Evolutionary conservation across 2,888 invertebrate species (phyloP).

Genomic region (Venustoraphidia nigricollis): DNA sequence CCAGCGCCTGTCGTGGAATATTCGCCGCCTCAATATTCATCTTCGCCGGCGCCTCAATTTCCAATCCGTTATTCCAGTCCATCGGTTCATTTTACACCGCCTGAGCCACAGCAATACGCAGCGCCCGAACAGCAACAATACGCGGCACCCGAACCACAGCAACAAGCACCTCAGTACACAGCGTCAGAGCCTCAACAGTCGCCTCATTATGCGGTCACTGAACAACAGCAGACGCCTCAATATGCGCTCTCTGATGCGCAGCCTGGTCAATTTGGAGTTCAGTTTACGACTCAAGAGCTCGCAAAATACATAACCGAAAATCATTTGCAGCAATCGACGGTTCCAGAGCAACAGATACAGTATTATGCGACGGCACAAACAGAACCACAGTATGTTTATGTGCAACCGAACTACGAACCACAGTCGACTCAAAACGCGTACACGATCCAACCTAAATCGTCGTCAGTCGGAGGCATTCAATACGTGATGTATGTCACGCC

Average conservation of each 20-base stretch:
- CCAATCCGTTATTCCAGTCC: no score
- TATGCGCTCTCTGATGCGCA: no score
- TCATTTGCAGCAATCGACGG: constrained; percentile 11
- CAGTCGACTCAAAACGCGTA: not conserved
- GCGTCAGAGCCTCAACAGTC: constrained; percentile 12
- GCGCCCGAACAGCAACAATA: constrained; percentile 18
- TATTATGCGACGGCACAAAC: constrained; percentile 20
- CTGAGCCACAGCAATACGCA: constrained; percentile 22
- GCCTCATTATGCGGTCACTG: not conserved
- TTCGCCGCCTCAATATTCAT: not conserved
- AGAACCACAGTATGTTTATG: constrained; percentile 19
- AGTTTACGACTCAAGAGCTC: constrained; percentile 13
- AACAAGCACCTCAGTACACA: constrained; percentile 18
- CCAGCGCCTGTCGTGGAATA: constrained; percentile 12
- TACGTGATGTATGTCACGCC: constrained; percentile 20
- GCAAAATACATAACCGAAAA: constrained; percentile 22
- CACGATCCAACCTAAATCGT: not conserved
- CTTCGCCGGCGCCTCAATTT: not conserved
- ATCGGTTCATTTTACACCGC: constrained; percentile 6
- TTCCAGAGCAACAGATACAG: constrained; percentile 14
- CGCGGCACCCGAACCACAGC: constrained; percentile 7
- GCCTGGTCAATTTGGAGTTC: no score
- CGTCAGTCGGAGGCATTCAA: constrained; percentile 19
- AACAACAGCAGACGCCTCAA: not conserved
- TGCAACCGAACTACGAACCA: constrained; percentile 15